These are phyloP conservation scores for Lerista edwardsae DNA, from an alignment of 2,797 vertebrate species.

Conservation along the genomic window DNA sequence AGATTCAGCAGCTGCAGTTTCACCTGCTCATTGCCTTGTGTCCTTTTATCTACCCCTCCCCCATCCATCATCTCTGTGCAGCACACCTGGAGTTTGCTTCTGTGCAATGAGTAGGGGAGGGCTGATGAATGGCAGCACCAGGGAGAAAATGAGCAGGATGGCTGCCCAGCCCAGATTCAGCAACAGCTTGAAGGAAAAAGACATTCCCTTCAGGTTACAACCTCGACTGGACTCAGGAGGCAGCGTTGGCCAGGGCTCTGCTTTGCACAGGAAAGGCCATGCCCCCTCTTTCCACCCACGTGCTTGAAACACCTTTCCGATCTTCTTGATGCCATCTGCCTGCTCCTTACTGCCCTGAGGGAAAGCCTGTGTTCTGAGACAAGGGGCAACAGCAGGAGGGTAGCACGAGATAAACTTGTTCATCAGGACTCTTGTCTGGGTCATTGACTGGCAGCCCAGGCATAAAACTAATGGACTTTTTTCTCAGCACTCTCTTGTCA, in stretches of 20 bases:
- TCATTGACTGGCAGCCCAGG: neutral
- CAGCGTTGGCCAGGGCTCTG: neutral
- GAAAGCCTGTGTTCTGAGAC: neutral
- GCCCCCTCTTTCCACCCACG: neutral
- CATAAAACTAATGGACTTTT: neutral
- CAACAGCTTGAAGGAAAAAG: neutral
- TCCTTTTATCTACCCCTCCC: neutral
- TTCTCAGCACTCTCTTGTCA: neutral
- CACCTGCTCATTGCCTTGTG: neutral
- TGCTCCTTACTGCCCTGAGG: neutral
- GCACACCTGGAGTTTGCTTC: neutral
- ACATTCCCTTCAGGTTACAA: neutral
- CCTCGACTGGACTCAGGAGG: no score
- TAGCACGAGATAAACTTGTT: neutral
- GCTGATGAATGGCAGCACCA: no score
- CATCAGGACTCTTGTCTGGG: neutral
- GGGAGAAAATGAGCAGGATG: neutral
- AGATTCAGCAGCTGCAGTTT: neutral
- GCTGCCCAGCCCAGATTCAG: no score
- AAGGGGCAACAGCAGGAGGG: no score
- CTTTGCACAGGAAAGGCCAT: neutral
- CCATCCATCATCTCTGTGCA: neutral
- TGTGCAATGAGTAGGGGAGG: no score
- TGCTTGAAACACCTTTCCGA: neutral
- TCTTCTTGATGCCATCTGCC: neutral